Conservation (phyloP, 2,888 invertebrate genomes). For the Opisthograptis luteolata region DNA sequence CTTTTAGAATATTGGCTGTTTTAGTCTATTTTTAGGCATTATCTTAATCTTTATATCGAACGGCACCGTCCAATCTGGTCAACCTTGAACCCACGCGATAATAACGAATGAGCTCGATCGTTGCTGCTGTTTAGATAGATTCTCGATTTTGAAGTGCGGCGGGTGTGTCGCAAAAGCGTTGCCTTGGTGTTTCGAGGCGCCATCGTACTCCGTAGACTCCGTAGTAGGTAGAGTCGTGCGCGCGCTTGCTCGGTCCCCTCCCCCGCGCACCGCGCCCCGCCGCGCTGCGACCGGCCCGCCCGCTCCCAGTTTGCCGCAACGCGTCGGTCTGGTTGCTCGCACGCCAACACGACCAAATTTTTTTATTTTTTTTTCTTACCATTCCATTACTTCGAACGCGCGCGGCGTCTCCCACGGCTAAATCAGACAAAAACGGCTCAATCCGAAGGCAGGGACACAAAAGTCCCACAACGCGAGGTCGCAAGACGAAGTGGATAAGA, state of each 20-base stretch:
- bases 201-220: slow-evolving; percentile 76
- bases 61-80: slow-evolving; percentile 53
- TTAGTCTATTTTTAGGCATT: slow-evolving; percentile 45
- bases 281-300: slow-evolving; percentile 68
- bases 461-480: slow-evolving; percentile 62
- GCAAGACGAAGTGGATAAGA: slow-evolving; percentile 67
- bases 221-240: slow-evolving; percentile 79
- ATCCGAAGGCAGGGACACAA: slow-evolving; percentile 62
- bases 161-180: slow-evolving; percentile 80
- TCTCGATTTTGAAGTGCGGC: slow-evolving; percentile 63
- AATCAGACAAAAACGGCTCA: slow-evolving; percentile 64
- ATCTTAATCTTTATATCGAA: slow-evolving; percentile 43
- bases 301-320: slow-evolving; percentile 81
- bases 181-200: slow-evolving; percentile 78
- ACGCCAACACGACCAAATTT: slow-evolving; percentile 50
- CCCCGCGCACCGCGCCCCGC: slow-evolving; percentile 60
- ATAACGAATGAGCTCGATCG: slow-evolving; percentile 53
- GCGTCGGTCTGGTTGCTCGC: slow-evolving; percentile 79
- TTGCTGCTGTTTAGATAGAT: slow-evolving; percentile 55
- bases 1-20: slow-evolving; percentile 3
- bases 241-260: slow-evolving; percentile 74
- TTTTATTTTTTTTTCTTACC: slow-evolving; percentile 51
- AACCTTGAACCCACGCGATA: slow-evolving; percentile 73
- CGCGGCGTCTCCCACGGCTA: slow-evolving; percentile 58
- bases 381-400: slow-evolving; percentile 62